Evolutionary conservation across 1,140 invertebrate species (phyloP).

Genomic region (Nymphalis io): DNA sequence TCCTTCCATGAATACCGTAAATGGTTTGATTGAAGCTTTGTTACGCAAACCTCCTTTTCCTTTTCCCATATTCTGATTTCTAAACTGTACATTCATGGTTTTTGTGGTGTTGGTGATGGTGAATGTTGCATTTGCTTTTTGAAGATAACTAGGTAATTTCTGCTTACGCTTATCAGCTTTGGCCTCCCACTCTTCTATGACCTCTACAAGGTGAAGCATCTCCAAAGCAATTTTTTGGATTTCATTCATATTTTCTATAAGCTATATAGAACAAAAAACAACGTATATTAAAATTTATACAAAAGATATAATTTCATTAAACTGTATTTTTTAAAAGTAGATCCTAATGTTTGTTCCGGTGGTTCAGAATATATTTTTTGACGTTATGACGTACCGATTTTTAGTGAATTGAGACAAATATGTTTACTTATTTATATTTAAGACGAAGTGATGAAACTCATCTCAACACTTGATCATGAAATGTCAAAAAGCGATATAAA

Average conservation of each 20-base stretch:
- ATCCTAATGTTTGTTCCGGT: too few species aligned
- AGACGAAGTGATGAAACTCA: too few species aligned
- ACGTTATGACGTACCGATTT: too few species aligned
- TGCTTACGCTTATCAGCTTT: not conserved
- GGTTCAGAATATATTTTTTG: too few species aligned
- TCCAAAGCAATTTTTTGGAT: slow-evolving; percentile 38
- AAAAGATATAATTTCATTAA: too few species aligned
- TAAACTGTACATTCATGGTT: not conserved
- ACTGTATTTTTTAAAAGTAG: too few species aligned
- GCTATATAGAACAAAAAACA: slow-evolving; percentile 27
- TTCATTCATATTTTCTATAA: slow-evolving; percentile 28
- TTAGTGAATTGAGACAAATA: too few species aligned
- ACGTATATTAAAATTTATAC: not conserved
- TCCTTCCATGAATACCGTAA: not conserved
- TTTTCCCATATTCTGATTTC: not conserved
- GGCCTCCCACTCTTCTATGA: slow-evolving; percentile 16
- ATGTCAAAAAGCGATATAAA: too few species aligned
- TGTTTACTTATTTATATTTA: too few species aligned
- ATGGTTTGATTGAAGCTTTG: not conserved
- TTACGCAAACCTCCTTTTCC: not conserved
- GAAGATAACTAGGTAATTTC: not conserved
- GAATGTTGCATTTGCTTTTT: not conserved
- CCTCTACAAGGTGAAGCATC: slow-evolving; percentile 29
- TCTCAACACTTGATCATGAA: too few species aligned
- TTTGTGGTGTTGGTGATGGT: not conserved